Percentiles rank a stretch among this genome's conserved stretches.
Conservation (phyloP, 2,888 invertebrate genomes). For the Cremastinae sp. region DNA sequence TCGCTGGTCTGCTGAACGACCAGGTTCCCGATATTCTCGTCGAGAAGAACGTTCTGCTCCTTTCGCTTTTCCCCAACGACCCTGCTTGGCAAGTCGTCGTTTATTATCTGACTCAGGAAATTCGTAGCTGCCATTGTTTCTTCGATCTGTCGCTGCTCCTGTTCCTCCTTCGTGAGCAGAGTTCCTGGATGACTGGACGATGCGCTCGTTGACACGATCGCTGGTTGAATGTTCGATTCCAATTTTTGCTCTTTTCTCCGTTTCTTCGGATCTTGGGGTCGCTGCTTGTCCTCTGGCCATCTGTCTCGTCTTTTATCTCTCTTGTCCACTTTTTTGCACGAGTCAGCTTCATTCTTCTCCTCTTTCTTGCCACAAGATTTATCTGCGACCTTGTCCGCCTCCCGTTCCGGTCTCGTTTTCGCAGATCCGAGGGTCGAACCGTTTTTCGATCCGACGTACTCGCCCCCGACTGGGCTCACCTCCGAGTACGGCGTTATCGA, state of each 20-base stretch:
- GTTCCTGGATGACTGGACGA: constrained; percentile 36
- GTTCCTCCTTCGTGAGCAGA: constrained; percentile 72
- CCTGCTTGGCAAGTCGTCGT: constrained; percentile 71
- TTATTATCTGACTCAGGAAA: constrained; percentile 79
- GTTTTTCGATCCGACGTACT: constrained; percentile 62
- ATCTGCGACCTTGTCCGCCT: constrained; percentile 61
- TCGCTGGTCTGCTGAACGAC: constrained; percentile 70
- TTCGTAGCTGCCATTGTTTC: constrained; percentile 80
- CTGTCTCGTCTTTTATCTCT: constrained; percentile 67
- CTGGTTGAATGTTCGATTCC: constrained; percentile 30
- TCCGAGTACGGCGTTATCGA: constrained; percentile 76
- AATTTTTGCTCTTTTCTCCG: constrained; percentile 68
- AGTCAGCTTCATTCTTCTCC: constrained; percentile 63
- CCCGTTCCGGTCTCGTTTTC: constrained; percentile 1
- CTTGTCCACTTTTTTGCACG: constrained; percentile 67
- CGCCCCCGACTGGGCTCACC: constrained; percentile 47
- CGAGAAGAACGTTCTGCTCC: constrained; percentile 63
- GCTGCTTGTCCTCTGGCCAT: constrained; percentile 70
- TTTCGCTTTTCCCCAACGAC: constrained; percentile 69
- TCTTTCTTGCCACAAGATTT: constrained; percentile 65
- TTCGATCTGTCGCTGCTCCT: constrained; percentile 77
- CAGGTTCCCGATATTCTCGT: constrained; percentile 62
- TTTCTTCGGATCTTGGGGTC: constrained; percentile 69
- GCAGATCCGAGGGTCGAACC: constrained; percentile 65
- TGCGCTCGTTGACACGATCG: constrained; percentile 8